phyloP scores from a whole-genome alignment of 23 tunicate species.

The Halocynthia roretzi region DNA sequence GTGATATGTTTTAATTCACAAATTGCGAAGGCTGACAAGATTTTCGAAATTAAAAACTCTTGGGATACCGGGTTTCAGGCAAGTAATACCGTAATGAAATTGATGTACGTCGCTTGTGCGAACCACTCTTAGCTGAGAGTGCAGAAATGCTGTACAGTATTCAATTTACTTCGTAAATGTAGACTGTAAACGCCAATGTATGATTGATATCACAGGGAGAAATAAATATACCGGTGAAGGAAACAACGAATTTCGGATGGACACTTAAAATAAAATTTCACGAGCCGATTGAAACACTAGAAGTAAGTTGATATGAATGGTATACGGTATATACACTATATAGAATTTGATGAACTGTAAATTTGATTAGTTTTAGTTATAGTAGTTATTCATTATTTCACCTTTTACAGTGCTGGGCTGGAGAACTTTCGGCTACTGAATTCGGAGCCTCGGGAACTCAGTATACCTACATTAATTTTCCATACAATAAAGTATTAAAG shows the following conservation, averaged over 20 bases:
- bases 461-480: constrained; percentile 7
- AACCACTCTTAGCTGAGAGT: background rate
- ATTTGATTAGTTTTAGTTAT: no score
- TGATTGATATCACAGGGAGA: constrained; percentile 1
- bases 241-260: constrained; percentile 14
- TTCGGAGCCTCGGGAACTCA: constrained; percentile 13
- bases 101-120: background rate
- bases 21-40: background rate
- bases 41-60: constrained; percentile 15
- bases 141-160: background rate
- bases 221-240: constrained; percentile 9
- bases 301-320: background rate
- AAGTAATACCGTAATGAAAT: background rate
- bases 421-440: constrained; percentile 12
- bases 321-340: background rate
- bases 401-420: constrained; percentile 29
- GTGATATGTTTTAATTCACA: no score
- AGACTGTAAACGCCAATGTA: background rate
- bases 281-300: constrained; percentile 4
- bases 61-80: constrained; percentile 29
- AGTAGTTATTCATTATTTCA: background rate
- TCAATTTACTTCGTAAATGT: background rate
- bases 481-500: constrained; percentile 20
- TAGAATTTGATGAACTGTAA: background rate
- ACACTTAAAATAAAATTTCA: constrained; percentile 17